phyloP scores from a whole-genome alignment of 2,113 vertebrate genomes.

The Paratilapia polleni region DNA sequence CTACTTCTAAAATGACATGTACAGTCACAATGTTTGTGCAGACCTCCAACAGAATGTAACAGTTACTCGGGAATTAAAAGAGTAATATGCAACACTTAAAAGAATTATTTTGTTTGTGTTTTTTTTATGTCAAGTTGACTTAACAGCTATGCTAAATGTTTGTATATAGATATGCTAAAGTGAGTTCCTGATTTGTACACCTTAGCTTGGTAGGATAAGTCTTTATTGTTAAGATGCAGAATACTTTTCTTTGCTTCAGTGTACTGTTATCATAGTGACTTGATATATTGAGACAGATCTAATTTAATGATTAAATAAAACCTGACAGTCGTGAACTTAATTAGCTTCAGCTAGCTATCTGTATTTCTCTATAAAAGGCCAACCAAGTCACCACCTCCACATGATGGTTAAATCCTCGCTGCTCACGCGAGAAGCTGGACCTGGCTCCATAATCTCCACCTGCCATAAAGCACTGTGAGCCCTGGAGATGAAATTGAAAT shows the following conservation, averaged over 20 bases:
- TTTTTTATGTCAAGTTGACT: background rate
- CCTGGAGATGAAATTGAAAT: conserved; percentile 15
- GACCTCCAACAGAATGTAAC: background rate
- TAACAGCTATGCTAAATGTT: background rate
- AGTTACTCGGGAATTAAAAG: background rate
- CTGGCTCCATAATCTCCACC: conserved; percentile 29
- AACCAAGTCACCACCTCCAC: background rate
- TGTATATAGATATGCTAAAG: background rate
- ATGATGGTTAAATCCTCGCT: background rate
- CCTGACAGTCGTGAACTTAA: conserved; percentile 10
- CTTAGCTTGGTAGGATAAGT: background rate
- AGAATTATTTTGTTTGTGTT: background rate
- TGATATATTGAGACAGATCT: background rate
- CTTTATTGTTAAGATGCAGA: background rate
- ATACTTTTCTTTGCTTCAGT: background rate
- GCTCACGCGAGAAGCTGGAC: conserved; percentile 3
- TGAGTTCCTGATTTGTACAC: background rate
- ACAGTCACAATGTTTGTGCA: background rate
- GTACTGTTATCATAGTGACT: background rate
- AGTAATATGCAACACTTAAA: background rate
- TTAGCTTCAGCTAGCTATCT: background rate
- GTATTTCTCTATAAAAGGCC: background rate
- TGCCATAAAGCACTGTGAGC: conserved; percentile 20
- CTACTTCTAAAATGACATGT: background rate
- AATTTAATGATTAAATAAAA: conserved; percentile 5